These are phyloP conservation scores for Brachyrhaphis roseni DNA, from an alignment of 2,797 vertebrate genomes.

Conservation along the genomic window DNA sequence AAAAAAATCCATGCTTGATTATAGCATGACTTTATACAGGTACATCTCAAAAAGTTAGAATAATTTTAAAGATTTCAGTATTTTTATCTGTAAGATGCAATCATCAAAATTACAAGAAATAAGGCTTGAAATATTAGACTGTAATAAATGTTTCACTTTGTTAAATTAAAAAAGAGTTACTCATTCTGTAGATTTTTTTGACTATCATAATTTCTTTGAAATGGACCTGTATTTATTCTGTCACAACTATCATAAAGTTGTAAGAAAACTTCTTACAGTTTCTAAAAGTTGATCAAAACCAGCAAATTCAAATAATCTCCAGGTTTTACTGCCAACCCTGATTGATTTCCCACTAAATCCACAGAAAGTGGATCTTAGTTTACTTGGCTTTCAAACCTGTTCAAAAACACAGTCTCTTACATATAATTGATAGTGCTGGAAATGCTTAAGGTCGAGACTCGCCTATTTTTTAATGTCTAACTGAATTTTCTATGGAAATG, in stretches of 20 bases:
- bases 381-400: not conserved
- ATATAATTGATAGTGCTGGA: not conserved
- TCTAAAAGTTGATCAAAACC: not conserved
- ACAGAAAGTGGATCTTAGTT: conserved; percentile 1
- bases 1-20: not conserved
- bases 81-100: not conserved
- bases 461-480: not conserved
- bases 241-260: not conserved
- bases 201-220: not conserved
- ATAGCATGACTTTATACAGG: not conserved
- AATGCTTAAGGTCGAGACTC: not conserved
- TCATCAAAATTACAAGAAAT: not conserved
- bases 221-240: not conserved
- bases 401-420: not conserved
- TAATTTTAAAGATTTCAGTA: not conserved
- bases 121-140: not conserved
- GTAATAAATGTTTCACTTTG: not conserved
- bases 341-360: not conserved
- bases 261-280: not conserved
- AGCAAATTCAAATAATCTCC: not conserved
- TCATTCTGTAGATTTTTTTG: not conserved
- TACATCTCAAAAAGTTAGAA: not conserved
- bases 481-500: not conserved
- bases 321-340: not conserved
- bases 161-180: no score